Evolutionary conservation across 2,797 vertebrate genomes (phyloP), one percentile per base, ranked within the genome.

Genomic region (Cryptoblepharus egeriae): DNA sequence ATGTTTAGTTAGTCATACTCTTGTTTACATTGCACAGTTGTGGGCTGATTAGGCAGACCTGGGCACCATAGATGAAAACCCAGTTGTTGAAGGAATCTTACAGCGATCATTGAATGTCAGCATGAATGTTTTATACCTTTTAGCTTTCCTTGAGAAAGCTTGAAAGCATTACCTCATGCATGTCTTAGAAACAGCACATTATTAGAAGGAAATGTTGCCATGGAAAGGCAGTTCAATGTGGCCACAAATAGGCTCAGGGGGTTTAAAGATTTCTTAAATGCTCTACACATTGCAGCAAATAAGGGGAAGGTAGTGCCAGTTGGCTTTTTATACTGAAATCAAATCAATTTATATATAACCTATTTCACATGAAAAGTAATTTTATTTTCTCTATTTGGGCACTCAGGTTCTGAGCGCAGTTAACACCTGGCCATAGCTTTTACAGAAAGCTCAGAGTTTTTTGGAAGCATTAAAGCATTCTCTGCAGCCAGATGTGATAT

Each of bases 91-190:
- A 67, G 35, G 18, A 74, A 30, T 74, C 37, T 15, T 74, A 20
- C 3, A 74, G 11, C 3, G 6, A 39, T n/a, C 45, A 37, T 10
- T 4, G 32, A 68, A 57, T 11, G 12, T 86, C 78, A 86, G 81
- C 57, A 49, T 49, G 45, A 49, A 49, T 49, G 45, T 49, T 49
- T 49, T 49, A 49, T 49, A 49, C 45, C 45, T 49, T 61, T 42
- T 26, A 85, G 55, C 20, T 63, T 85, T 85, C 61, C 85, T 87
- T 73, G 72, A 68, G 76, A 49, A 57, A 69, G 45, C 11, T 30
- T 75, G 79, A 57, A 63, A 81, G 67, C 65, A 87, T 89, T 87
- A 80, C 63, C 26, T 90, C 79, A 80, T 84, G 73, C 75, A 86
- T 71, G 45, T 32, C 1, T 39, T 81, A 10, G 57, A 77, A 84